Base-by-base conservation (phyloP, 2,113 vertebrate species). In the Parus major region DNA sequence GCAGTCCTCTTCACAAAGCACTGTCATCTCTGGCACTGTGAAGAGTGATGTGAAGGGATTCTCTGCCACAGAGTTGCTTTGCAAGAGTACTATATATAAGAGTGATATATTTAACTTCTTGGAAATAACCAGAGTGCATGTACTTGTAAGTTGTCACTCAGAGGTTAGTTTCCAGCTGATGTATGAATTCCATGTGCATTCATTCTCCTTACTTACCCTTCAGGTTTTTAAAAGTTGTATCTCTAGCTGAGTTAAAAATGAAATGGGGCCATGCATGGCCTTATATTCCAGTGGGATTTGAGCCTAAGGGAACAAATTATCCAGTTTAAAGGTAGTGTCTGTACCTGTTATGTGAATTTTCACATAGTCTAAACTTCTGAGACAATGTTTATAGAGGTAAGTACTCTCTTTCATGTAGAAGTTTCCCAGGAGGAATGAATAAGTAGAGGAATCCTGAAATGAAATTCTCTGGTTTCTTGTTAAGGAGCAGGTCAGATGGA, bases 71-170 rank as follows among this genome's bases (percentile, higher is more conserved):
- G 84, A 70, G 39, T 11, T 92, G 56, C 95, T 91, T 92, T 89
- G 60, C 60, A 68, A 22, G 89, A 77, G 47, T 60, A n/a, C 41
- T 64, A n/a, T n/a, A n/a, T n/a, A n/a, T n/a, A n/a, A n/a, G n/a
- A 42, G 72, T 71, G 69, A 78, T 86, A 55, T 28, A 68, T 92
- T 84, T 89, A 86, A 81, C 69, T 86, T 66, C 84, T 78, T 78
- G 49, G 64, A 89, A 57, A 66, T 91, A 89, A 81, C 81, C 73
- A 47, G 64, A 82, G 49, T 68, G 56, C 4, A 1, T 39, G 42
- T 78, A 53, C 77, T 87, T 91, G 72, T 77, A 83, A 92, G 44
- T 55, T 91, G 80, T 95, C 81, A 68, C 22, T 95, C 84, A 68
- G 72, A 75, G 68, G 44, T 84, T 89, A 36, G 49, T 88, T 92